Evolutionary conservation across 1,140 invertebrate species (phyloP).

Genomic region (Drosophila chauvacae): DNA sequence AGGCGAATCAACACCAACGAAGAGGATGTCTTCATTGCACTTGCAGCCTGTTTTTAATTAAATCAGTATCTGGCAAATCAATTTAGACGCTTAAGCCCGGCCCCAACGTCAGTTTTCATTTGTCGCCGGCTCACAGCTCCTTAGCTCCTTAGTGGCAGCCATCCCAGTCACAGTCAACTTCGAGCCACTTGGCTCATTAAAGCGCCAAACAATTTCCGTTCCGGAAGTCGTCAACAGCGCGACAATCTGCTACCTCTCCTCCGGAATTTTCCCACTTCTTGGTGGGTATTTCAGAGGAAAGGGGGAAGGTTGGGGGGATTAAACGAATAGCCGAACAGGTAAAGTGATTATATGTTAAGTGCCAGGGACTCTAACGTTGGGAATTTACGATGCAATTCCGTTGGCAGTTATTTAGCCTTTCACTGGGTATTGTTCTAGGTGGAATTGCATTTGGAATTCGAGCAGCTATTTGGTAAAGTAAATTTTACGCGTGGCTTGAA

Average conservation of each 20-base stretch:
- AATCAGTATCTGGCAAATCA: slow-evolving; percentile 68
- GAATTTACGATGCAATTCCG: slow-evolving; percentile 27
- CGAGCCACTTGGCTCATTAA: slow-evolving; percentile 65
- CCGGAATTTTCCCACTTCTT: not conserved
- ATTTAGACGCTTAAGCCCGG: slow-evolving; percentile 41
- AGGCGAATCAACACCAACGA: slow-evolving; percentile 5
- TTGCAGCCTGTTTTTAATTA: slow-evolving; percentile 68
- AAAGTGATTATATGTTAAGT: slow-evolving; percentile 25
- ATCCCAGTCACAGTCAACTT: slow-evolving; percentile 12
- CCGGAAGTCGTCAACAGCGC: slow-evolving; percentile 54
- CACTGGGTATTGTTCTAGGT: not conserved
- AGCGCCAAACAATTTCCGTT: slow-evolving; percentile 64
- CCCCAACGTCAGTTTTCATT: slow-evolving; percentile 49
- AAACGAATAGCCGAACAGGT: slow-evolving; percentile 11
- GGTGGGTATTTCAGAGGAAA: slow-evolving; percentile 2
- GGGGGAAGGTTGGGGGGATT: no score
- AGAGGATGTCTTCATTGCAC: slow-evolving; percentile 43
- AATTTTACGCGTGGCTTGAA: not conserved
- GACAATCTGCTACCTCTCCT: slow-evolving; percentile 41
- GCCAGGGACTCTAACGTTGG: not conserved
- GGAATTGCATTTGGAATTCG: slow-evolving; percentile 9
- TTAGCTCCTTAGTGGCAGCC: slow-evolving; percentile 26
- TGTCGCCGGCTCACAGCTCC: slow-evolving; percentile 24
- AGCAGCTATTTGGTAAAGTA: not conserved
- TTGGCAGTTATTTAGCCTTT: slow-evolving; percentile 9